Conservation (phyloP, 2,113 vertebrate species). For the Butorides virescens region DNA sequence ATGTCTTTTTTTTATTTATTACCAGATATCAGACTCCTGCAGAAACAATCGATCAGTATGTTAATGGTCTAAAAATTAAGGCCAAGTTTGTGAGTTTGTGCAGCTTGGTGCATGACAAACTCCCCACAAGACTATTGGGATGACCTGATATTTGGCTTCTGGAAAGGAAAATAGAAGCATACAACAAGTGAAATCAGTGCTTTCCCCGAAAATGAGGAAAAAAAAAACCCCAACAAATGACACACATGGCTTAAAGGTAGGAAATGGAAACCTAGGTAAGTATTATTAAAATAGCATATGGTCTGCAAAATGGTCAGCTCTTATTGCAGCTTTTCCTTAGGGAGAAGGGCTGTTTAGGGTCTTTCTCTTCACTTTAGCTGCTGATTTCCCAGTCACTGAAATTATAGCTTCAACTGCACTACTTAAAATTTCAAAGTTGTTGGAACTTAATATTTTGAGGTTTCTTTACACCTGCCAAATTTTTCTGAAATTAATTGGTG, state of each 20-base stretch:
- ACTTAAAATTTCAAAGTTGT: neutral
- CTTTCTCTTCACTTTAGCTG: neutral
- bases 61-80: conserved; percentile 25
- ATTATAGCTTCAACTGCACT: neutral
- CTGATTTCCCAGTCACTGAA: neutral
- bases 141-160: conserved; percentile 39
- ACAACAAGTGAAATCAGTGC: neutral
- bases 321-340: neutral
- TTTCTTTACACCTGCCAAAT: neutral
- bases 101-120: conserved; percentile 3
- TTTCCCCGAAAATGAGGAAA: neutral
- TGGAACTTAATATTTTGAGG: neutral
- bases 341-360: neutral
- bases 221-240: neutral
- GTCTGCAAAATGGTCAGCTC: neutral
- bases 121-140: neutral
- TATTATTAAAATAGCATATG: neutral
- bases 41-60: conserved; percentile 56
- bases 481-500: neutral
- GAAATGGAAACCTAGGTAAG: neutral
- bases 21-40: conserved; percentile 50
- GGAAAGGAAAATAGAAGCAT: conserved; percentile 18
- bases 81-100: conserved; percentile 44
- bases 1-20: conserved; percentile 56
- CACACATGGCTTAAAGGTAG: neutral